phyloP scores from a whole-genome alignment of 2,113 vertebrate species.

The Spizaetus ornatus region DNA sequence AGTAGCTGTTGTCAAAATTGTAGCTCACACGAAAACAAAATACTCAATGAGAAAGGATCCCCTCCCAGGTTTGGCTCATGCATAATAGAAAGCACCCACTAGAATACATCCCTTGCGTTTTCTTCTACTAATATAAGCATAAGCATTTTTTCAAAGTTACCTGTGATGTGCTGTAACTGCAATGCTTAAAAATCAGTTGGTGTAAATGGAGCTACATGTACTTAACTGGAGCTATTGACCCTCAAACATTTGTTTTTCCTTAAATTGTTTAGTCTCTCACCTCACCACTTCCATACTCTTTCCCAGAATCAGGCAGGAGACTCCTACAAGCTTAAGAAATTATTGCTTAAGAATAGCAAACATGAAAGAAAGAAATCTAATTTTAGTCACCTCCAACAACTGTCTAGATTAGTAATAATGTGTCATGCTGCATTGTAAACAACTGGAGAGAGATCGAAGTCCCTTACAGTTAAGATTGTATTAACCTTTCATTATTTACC shows the following conservation, averaged over 20 bases:
- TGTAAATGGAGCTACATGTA: not conserved
- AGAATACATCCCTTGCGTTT: not conserved
- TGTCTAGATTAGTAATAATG: not conserved
- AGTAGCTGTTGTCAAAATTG: not conserved
- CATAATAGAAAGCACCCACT: not conserved
- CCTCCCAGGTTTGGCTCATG: not conserved
- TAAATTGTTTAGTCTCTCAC: slow-evolving; percentile 22
- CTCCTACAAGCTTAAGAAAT: not conserved
- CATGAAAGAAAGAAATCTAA: not conserved
- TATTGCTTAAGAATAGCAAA: not conserved
- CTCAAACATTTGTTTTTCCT: slow-evolving; percentile 1
- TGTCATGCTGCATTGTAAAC: not conserved
- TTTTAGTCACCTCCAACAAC: not conserved
- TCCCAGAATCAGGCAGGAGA: not conserved
- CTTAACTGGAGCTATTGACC: not conserved
- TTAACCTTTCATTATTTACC: not conserved
- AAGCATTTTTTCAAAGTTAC: slow-evolving; percentile 8
- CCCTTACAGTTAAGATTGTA: not conserved
- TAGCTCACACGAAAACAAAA: not conserved
- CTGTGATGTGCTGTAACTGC: not conserved
- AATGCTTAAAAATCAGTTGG: not conserved
- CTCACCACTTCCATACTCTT: not conserved
- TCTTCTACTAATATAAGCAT: not conserved
- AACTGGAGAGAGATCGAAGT: not conserved
- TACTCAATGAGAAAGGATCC: not conserved